A percentile compares a stretch with the other conserved stretches of the same genome.
Evolutionary conservation across 2,113 vertebrate genomes (phyloP).

Genomic region (Tor tambroides): DNA sequence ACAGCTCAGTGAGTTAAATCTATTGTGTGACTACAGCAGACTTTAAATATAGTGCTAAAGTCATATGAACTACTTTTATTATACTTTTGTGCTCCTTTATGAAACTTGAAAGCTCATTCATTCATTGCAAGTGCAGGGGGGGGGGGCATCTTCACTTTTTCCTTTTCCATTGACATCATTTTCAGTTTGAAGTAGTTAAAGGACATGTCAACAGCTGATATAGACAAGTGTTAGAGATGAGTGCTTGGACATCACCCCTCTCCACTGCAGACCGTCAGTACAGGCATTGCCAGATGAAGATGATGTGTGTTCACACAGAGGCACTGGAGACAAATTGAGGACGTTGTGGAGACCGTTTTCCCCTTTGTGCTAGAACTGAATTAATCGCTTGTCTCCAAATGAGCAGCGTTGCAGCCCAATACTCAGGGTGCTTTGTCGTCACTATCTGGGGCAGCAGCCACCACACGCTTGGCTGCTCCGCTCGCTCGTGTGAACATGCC

Average conservation of each 20-base stretch:
- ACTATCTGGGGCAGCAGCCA: constrained; percentile 54
- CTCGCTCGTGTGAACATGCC: not conserved
- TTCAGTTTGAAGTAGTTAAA: constrained; percentile 1
- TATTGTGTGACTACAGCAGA: not conserved
- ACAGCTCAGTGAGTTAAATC: not conserved
- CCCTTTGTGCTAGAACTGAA: constrained; percentile 40
- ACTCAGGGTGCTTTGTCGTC: constrained; percentile 36
- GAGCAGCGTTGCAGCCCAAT: constrained; percentile 25
- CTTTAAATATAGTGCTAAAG: not conserved
- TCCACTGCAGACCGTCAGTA: constrained; percentile 1
- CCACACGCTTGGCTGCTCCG: constrained; percentile 50
- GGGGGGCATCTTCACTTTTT: not conserved
- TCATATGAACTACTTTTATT: not conserved
- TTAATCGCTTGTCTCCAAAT: constrained; percentile 43
- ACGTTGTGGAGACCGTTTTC: constrained; percentile 27
- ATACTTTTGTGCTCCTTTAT: not conserved
- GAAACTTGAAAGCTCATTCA: not conserved
- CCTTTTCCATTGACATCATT: not conserved
- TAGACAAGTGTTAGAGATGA: not conserved
- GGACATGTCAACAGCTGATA: not conserved
- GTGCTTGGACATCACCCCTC: not conserved
- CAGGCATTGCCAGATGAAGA: constrained; percentile 8
- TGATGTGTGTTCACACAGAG: constrained; percentile 10
- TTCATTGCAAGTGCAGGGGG: not conserved
- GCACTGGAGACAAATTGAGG: constrained; percentile 1